phyloP scores from a whole-genome alignment of 1,140 invertebrate genomes.

The Drosophila ercepeae region DNA sequence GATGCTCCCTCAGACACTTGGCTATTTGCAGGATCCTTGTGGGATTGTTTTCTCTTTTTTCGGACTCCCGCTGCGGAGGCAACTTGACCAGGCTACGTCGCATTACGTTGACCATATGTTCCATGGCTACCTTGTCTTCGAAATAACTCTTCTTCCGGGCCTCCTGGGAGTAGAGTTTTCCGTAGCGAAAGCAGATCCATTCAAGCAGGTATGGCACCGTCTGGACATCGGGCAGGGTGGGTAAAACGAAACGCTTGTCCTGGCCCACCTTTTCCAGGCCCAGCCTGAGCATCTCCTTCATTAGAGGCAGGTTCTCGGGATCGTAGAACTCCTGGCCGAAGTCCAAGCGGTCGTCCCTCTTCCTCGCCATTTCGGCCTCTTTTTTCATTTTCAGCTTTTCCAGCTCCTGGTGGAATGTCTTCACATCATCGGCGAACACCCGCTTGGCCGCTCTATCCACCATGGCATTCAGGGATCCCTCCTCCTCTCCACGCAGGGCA shows the following conservation, averaged over 20 bases:
- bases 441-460: conserved; percentile 31
- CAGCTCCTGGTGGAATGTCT: conserved; percentile 33
- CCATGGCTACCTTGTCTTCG: neutral
- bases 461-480: conserved; percentile 7
- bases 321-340: conserved; percentile 45
- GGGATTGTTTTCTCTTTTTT: neutral
- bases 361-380: neutral
- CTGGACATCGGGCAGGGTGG: conserved; percentile 62
- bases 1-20: neutral
- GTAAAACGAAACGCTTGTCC: conserved; percentile 53
- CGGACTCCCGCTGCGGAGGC: neutral
- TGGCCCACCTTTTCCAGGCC: conserved; percentile 43
- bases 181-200: conserved; percentile 64
- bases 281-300: conserved; percentile 43
- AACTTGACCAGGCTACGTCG: neutral
- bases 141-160: conserved; percentile 7
- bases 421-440: conserved; percentile 14
- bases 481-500: conserved; percentile 3
- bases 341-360: neutral
- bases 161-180: conserved; percentile 40
- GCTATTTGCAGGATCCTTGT: neutral
- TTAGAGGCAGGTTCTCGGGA: conserved; percentile 33
- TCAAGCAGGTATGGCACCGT: conserved; percentile 53
- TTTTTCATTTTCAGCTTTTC: neutral
- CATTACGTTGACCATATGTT: conserved; percentile 3